Percentiles rank a stretch among this genome's conserved stretches.
Conservation (phyloP, 1,140 invertebrate genomes). For the Batillaria attramentaria region DNA sequence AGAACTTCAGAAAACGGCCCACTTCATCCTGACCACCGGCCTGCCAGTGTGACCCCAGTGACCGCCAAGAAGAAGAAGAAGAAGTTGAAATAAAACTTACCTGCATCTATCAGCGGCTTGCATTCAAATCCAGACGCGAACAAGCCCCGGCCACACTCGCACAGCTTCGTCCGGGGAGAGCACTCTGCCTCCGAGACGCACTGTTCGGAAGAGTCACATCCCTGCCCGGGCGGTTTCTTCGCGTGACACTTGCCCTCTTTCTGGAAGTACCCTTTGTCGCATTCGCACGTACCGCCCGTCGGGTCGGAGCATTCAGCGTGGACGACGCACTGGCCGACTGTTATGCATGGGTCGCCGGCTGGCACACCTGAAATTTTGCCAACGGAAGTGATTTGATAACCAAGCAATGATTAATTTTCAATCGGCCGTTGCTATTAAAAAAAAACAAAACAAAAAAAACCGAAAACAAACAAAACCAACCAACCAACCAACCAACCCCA, state of each 20-base stretch:
- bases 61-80: too few species aligned
- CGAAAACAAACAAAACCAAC: too few species aligned
- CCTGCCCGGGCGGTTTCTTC: conserved; percentile 27
- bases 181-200: conserved; percentile 32
- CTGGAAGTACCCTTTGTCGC: conserved; percentile 22
- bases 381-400: too few species aligned
- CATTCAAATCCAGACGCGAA: conserved; percentile 14
- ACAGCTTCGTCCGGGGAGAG: background rate
- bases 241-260: conserved; percentile 29
- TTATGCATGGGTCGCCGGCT: conserved; percentile 17
- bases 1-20: too few species aligned
- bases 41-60: too few species aligned
- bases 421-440: too few species aligned
- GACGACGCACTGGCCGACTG: conserved; percentile 31
- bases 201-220: conserved; percentile 12
- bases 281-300: conserved; percentile 24
- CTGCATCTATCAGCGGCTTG: conserved; percentile 25
- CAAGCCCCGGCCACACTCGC: conserved; percentile 23
- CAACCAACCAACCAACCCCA: too few species aligned
- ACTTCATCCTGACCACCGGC: too few species aligned
- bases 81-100: background rate
- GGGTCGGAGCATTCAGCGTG: conserved; percentile 30
- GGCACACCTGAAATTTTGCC: conserved; percentile 8
- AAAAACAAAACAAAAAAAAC: too few species aligned
- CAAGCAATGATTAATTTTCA: too few species aligned